These are phyloP conservation scores for Lutjanus erythropterus DNA, from an alignment of 2,113 vertebrate species.

Conservation along the genomic window DNA sequence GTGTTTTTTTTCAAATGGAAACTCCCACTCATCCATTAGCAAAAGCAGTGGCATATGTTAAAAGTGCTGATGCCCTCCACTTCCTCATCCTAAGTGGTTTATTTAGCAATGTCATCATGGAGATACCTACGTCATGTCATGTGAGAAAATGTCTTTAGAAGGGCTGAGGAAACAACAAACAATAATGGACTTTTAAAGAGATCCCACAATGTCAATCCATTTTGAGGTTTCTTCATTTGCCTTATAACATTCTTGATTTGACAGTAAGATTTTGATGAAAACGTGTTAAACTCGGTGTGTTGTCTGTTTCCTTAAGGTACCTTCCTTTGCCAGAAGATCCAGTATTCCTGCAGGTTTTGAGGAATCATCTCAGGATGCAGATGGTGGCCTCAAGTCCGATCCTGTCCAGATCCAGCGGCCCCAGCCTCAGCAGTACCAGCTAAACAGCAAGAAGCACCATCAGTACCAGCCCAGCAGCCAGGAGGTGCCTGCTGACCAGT, in stretches of 20 bases:
- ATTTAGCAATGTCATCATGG: no score
- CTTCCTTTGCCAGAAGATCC: constrained; percentile 95
- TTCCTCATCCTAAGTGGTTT: no score
- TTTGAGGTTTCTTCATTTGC: not conserved
- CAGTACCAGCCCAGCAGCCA: constrained; percentile 95
- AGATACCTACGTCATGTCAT: no score
- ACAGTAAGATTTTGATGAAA: not conserved
- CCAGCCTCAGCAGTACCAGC: constrained; percentile 95
- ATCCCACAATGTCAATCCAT: not conserved
- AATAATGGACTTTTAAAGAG: not conserved
- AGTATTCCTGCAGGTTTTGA: constrained; percentile 92
- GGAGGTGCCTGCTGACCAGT: constrained; percentile 89
- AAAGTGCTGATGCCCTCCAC: no score
- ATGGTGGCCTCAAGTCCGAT: constrained; percentile 87
- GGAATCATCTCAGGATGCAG: constrained; percentile 87
- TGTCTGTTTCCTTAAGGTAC: constrained; percentile 85
- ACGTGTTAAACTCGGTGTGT: constrained; percentile 28
- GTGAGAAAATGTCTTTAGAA: no score
- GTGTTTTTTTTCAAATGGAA: no score
- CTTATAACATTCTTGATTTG: not conserved
- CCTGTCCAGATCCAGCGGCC: constrained; percentile 86
- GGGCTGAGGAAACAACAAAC: no score
- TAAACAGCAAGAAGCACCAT: constrained; percentile 99
- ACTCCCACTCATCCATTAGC: no score
- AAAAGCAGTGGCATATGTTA: no score